These are phyloP conservation scores for Scomberomorus guttatus DNA, from an alignment of 2,797 vertebrate genomes.

Conservation along the genomic window DNA sequence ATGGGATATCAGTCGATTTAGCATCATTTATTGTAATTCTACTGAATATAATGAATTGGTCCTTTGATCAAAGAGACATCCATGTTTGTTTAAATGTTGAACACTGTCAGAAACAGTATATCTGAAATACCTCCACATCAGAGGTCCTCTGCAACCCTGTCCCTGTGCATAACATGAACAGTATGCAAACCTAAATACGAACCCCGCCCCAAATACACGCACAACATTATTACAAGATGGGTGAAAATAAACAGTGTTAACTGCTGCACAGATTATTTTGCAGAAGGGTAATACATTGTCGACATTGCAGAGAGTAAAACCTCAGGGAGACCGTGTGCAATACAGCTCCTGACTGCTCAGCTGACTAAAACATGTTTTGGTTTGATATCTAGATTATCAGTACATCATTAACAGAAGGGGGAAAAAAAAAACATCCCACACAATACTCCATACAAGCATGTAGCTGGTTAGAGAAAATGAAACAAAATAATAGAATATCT, in stretches of 20 bases:
- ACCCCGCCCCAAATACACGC: conserved; percentile 53
- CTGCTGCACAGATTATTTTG: conserved; percentile 39
- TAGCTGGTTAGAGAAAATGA: conserved; percentile 27
- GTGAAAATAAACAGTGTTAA: conserved; percentile 36
- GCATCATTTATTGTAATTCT: conserved; percentile 56
- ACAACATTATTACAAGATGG: conserved; percentile 63
- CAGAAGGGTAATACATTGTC: conserved; percentile 39
- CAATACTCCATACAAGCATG: conserved; percentile 44
- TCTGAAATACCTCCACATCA: conserved; percentile 53
- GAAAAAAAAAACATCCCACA: conserved; percentile 25
- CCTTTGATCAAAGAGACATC: conserved; percentile 60
- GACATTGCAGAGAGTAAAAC: conserved; percentile 38
- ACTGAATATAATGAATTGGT: conserved; percentile 51
- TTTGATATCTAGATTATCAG: conserved; percentile 35
- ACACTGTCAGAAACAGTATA: conserved; percentile 70
- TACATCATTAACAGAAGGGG: conserved; percentile 13
- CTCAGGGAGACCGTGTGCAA: neutral
- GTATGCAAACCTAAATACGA: conserved; percentile 58
- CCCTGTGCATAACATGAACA: conserved; percentile 51
- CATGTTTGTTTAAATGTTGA: conserved; percentile 57
- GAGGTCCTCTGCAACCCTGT: conserved; percentile 59
- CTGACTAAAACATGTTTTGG: conserved; percentile 26
- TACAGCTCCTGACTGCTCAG: conserved; percentile 18
- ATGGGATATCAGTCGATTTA: conserved; percentile 58
- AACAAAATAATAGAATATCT: conserved; percentile 2